phyloP scores from a whole-genome alignment of 2,797 vertebrate genomes.

The Coregonus suidteri region DNA sequence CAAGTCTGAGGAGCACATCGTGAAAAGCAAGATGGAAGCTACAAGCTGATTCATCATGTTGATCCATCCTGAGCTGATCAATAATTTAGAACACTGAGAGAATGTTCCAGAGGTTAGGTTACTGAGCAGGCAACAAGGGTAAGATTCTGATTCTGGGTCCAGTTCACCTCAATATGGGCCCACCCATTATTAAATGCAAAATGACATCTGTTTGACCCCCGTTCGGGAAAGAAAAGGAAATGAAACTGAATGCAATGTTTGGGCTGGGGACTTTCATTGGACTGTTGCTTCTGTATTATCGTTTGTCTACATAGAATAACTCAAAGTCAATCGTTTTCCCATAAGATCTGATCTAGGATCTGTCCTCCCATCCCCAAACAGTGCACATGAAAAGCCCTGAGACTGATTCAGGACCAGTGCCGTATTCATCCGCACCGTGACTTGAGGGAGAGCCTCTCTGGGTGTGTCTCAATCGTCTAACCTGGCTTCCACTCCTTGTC shows the following conservation, averaged over 20 bases:
- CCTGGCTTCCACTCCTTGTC: not conserved
- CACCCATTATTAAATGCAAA: slow-evolving; percentile 23
- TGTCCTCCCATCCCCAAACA: not conserved
- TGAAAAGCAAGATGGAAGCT: slow-evolving; percentile 8
- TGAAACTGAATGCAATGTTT: no score
- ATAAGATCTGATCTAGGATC: slow-evolving; percentile 15
- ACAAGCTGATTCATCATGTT: not conserved
- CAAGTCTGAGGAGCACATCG: not conserved
- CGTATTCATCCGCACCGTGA: slow-evolving; percentile 24
- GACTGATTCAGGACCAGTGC: slow-evolving; percentile 16
- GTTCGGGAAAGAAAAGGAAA: no score
- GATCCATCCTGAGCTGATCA: not conserved
- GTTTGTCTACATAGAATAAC: slow-evolving; percentile 6
- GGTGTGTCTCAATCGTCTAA: not conserved
- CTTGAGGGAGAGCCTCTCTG: not conserved
- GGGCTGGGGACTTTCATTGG: no score
- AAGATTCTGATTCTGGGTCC: not conserved
- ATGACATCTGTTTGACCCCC: not conserved
- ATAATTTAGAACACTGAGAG: not conserved
- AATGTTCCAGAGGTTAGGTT: not conserved
- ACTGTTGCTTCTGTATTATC: not conserved
- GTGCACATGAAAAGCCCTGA: not conserved
- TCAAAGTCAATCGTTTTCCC: not conserved
- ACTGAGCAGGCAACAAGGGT: slow-evolving; percentile 12
- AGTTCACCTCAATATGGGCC: slow-evolving; percentile 36